Conservation (phyloP, 2,888 invertebrate species). For the Ligdia adustata region DNA sequence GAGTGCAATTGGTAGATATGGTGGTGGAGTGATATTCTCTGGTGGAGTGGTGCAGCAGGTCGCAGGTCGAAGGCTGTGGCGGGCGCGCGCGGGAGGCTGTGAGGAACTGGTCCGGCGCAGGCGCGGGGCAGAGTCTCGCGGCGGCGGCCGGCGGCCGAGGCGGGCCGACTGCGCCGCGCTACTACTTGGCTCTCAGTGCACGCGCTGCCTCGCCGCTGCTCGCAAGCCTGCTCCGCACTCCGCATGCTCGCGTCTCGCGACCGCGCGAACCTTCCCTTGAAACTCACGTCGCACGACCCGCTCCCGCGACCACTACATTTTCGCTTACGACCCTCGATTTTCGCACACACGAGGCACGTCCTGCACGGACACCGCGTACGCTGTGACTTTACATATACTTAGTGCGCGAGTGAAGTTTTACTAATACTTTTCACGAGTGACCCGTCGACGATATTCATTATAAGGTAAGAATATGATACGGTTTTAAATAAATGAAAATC, state of each 20-base stretch:
- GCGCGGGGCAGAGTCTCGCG: conserved; percentile 67
- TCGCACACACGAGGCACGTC: conserved; percentile 19
- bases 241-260: conserved; percentile 46
- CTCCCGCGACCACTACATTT: too few relatives aligned
- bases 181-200: conserved; percentile 77
- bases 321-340: conserved; percentile 41
- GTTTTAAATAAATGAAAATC: conserved; percentile 15
- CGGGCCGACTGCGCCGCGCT: conserved; percentile 46
- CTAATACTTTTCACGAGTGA: conserved; percentile 56
- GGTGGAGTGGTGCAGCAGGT: conserved; percentile 10
- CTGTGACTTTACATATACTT: too few relatives aligned
- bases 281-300: conserved; percentile 11
- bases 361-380: conserved; percentile 12
- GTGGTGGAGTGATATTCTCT: conserved; percentile 30
- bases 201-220: conserved; percentile 76
- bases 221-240: conserved; percentile 60
- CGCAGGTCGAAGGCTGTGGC: conserved; percentile 38
- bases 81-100: conserved; percentile 61
- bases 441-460: conserved; percentile 61
- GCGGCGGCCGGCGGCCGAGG: conserved; percentile 58
- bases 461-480: conserved; percentile 60
- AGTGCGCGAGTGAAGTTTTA: conserved; percentile 75
- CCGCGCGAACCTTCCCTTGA: conserved; percentile 43
- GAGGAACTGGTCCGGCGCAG: conserved; percentile 76
- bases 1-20: conserved; percentile 6